phyloP scores from a whole-genome alignment of 2,888 invertebrate species.

The Dynastes tityus region DNA sequence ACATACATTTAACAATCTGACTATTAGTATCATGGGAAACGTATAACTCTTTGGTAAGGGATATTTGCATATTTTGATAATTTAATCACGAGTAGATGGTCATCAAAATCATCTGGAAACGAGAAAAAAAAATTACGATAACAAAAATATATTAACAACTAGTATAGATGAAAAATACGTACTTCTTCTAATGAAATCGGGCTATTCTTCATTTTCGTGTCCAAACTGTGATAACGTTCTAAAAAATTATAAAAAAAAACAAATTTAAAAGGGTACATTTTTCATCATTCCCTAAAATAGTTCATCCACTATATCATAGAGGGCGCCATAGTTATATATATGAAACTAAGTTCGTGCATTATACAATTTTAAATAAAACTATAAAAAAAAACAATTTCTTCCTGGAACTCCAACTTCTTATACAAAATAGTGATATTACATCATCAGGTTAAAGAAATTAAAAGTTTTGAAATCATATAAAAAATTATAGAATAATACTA shows the following conservation, averaged over 20 bases:
- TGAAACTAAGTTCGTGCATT: too few relatives aligned
- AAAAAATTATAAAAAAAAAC: constrained; percentile 51
- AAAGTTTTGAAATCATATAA: too few relatives aligned
- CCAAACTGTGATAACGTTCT: constrained; percentile 81
- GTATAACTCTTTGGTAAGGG: constrained; percentile 47
- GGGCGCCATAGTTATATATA: too few relatives aligned
- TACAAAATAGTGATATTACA: too few relatives aligned
- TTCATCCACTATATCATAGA: too few relatives aligned
- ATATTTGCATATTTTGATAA: constrained; percentile 48
- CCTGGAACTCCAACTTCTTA: too few relatives aligned
- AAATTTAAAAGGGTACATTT: too few relatives aligned
- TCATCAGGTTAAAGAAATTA: too few relatives aligned
- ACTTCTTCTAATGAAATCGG: constrained; percentile 83
- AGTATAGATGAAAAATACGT: constrained; percentile 58
- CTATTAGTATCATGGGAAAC: constrained; percentile 24
- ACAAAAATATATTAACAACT: neutral
- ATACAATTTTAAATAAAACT: too few relatives aligned
- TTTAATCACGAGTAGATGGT: constrained; percentile 74
- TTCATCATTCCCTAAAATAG: too few relatives aligned
- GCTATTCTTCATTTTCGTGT: constrained; percentile 81
- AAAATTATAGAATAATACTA: too few relatives aligned
- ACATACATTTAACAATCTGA: neutral
- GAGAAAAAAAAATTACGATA: neutral
- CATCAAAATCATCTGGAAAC: constrained; percentile 75
- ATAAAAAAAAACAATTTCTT: too few relatives aligned